Conservation (phyloP, 2,888 invertebrate species). For the Cephus spinipes region DNA sequence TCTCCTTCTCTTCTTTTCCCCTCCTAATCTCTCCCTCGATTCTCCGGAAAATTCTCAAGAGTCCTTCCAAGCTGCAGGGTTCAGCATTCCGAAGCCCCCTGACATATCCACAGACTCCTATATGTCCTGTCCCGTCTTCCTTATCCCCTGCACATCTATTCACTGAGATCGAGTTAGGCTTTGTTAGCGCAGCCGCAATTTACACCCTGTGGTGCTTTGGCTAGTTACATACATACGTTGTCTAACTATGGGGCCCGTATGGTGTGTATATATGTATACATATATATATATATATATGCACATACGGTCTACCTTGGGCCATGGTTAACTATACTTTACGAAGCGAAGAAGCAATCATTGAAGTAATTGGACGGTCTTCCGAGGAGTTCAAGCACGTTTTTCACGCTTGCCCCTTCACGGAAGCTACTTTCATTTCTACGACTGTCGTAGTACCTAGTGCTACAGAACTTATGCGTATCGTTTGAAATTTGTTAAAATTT, state of each 20-base stretch:
- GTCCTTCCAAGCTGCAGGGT: not conserved
- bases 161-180: slow-evolving; percentile 20
- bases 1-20: slow-evolving; percentile 15
- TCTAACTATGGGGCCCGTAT: not conserved
- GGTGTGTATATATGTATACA: not conserved
- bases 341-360: slow-evolving; percentile 2
- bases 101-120: not conserved
- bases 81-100: not conserved
- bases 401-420: not conserved
- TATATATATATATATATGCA: not conserved
- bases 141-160: slow-evolving; percentile 5
- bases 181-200: slow-evolving; percentile 50
- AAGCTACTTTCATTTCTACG: not conserved
- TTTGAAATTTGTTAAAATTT: not conserved
- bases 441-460: not conserved
- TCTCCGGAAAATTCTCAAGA: slow-evolving; percentile 2
- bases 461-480: too few species aligned
- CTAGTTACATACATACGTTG: slow-evolving; percentile 33
- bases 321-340: not conserved
- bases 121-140: not conserved
- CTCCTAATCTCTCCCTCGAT: not conserved
- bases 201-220: slow-evolving; percentile 47
- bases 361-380: not conserved
- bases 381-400: not conserved
- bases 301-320: not conserved